These are phyloP conservation scores for Caenorhabditis virilis DNA, from an alignment of 2,888 invertebrate genomes.

Conservation along the genomic window DNA sequence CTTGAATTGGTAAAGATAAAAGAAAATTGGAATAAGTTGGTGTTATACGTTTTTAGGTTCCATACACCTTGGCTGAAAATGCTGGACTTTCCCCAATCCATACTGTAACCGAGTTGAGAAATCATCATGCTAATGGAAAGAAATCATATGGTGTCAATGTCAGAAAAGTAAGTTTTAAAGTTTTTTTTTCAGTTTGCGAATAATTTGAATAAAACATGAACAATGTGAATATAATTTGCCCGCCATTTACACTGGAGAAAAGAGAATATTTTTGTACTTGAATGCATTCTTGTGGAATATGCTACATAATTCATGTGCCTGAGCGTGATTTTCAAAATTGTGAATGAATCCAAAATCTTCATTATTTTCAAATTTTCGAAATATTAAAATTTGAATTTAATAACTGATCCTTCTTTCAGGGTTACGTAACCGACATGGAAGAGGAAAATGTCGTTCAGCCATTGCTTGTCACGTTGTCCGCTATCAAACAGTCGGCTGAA, in stretches of 20 bases:
- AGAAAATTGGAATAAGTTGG: too few relatives aligned
- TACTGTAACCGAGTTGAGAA: constrained; percentile 93
- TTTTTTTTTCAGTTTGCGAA: too few relatives aligned
- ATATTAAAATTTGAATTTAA: not conserved
- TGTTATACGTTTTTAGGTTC: too few relatives aligned
- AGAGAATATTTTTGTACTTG: too few relatives aligned
- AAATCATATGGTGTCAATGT: constrained; percentile 92
- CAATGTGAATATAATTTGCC: too few relatives aligned
- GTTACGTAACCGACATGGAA: constrained; percentile 92
- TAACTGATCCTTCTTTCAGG: constrained; percentile 71
- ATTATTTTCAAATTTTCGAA: too few relatives aligned
- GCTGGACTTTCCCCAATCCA: constrained; percentile 89
- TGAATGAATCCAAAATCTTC: too few relatives aligned
- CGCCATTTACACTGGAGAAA: too few relatives aligned
- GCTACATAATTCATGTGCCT: too few relatives aligned
- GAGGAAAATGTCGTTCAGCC: constrained; percentile 98
- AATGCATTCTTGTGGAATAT: too few relatives aligned
- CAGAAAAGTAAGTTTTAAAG: constrained; percentile 74
- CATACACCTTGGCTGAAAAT: constrained; percentile 88
- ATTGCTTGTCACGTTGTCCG: constrained; percentile 88
- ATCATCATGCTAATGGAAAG: constrained; percentile 86
- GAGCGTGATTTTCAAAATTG: too few relatives aligned
- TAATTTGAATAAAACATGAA: too few relatives aligned
- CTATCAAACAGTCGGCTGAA: constrained; percentile 91
- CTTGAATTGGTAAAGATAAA: constrained; percentile 81